Evolutionary conservation across 2,888 invertebrate species (phyloP).

Genomic region (Eubasilissa splendida): DNA sequence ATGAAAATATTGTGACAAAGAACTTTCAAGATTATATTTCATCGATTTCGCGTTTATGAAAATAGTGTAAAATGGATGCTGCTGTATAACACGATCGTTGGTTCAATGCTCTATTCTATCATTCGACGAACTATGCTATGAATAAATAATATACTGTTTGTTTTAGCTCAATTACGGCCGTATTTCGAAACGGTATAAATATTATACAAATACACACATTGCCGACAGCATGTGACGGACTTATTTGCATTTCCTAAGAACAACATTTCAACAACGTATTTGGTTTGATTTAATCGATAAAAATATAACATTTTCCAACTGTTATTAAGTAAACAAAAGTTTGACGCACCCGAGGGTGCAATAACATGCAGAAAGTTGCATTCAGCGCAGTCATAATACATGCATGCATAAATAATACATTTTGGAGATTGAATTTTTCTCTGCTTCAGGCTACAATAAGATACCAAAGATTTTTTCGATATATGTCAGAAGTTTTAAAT

Average conservation of each 20-base stretch:
- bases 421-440: too few species aligned
- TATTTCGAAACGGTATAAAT: neutral
- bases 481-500: too few species aligned
- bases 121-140: neutral
- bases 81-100: neutral
- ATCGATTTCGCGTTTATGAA: neutral
- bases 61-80: neutral
- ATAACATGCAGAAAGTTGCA: neutral
- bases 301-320: neutral
- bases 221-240: too few species aligned
- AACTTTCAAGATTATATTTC: too few species aligned
- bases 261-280: neutral
- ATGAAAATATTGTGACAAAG: too few species aligned
- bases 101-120: conserved; percentile 15
- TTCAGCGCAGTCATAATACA: too few species aligned
- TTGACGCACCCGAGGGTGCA: conserved; percentile 1
- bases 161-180: conserved; percentile 21
- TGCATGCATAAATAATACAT: too few species aligned
- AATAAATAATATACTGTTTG: conserved; percentile 32
- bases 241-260: conserved; percentile 30
- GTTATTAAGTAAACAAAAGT: neutral
- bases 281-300: neutral
- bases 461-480: too few species aligned
- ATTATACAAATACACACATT: neutral
- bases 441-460: too few species aligned